phyloP scores from a whole-genome alignment of 1,140 invertebrate species.

The Danaus melanippus region DNA sequence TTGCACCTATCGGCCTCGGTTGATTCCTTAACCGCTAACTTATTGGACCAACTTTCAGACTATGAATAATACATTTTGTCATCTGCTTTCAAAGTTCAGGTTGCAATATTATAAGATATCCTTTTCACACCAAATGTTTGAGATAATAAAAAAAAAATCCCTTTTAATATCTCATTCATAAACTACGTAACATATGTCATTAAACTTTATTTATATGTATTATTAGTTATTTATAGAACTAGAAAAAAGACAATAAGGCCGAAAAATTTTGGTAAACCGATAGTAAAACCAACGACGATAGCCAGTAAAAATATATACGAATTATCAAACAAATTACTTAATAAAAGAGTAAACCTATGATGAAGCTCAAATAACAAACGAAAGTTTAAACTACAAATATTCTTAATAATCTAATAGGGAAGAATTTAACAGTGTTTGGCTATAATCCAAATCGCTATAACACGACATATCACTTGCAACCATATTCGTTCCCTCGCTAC shows the following conservation, averaged over 20 bases:
- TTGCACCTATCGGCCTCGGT: conserved; percentile 25
- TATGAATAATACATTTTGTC: conserved; percentile 43
- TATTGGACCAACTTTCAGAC: conserved; percentile 30
- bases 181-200: too few species aligned
- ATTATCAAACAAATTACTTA: too few species aligned
- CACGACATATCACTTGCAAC: conserved; percentile 9
- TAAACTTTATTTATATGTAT: too few species aligned
- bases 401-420: conserved; percentile 30
- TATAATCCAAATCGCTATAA: conserved; percentile 17
- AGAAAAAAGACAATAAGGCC: too few species aligned
- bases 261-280: too few species aligned
- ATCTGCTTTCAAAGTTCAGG: conserved; percentile 16
- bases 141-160: too few species aligned
- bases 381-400: conserved; percentile 22
- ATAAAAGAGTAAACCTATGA: too few species aligned
- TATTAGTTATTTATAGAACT: too few species aligned
- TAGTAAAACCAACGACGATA: too few species aligned
- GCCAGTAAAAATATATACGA: too few species aligned
- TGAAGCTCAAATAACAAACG: background rate
- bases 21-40: conserved; percentile 20
- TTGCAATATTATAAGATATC: too few species aligned
- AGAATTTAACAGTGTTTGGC: conserved; percentile 26
- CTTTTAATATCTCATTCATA: too few species aligned
- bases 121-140: background rate
- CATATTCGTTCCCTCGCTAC: background rate